Base-by-base conservation (phyloP, 53 echinoderm and acorn worm species). In the Paracentrotus lividus region DNA sequence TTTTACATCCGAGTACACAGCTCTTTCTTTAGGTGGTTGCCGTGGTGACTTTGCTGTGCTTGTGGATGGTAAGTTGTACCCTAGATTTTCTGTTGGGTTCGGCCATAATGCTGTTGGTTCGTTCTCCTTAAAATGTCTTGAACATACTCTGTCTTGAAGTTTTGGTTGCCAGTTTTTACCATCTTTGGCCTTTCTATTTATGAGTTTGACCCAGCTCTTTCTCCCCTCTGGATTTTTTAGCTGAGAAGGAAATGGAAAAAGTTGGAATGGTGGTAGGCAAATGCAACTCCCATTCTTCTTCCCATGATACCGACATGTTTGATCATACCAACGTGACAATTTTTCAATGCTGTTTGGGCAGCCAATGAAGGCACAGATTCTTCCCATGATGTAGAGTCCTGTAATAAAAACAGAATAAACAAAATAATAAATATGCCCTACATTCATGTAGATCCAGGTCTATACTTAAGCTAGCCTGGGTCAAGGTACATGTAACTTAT, bases 181-280 rank as follows among this genome's bases (percentile, higher is more conserved):
- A 18, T 20, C 42, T 44, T 84, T 43, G 12, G 51, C 54, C 31
- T 94, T 91, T 40, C 90, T 64, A 32, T 90, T 93, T 8, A 95
- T 87, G 31, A 93, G 47, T 29, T 72, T 44, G 0, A 51, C 77
- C 95, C 95, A 95, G 27, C 58, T 47, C 40, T 60, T 86, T 21
- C 94, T 44, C 27, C 29, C 14, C 29, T 66, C 67, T 1, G 7
- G 8, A 42, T 92, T 77, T 65, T 88, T 94, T 13, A 14, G 47
- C 45, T 91, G 92, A 8, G 94, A 55, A 7, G 95, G 95, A 57
- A 95, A 95, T 16, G 95, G 86, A 91, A 86, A 29, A 2, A 95
- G 88, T 9, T 43, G 65, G 61, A 95, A 95, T 32, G 95, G 95
- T 43, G 95, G 95, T 16, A 81, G 44, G 87, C 95, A 95, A 10